Evolutionary conservation across 2,797 vertebrate genomes (phyloP), one percentile per base, ranked within the genome.

Genomic region (Macropodus opercularis): DNA sequence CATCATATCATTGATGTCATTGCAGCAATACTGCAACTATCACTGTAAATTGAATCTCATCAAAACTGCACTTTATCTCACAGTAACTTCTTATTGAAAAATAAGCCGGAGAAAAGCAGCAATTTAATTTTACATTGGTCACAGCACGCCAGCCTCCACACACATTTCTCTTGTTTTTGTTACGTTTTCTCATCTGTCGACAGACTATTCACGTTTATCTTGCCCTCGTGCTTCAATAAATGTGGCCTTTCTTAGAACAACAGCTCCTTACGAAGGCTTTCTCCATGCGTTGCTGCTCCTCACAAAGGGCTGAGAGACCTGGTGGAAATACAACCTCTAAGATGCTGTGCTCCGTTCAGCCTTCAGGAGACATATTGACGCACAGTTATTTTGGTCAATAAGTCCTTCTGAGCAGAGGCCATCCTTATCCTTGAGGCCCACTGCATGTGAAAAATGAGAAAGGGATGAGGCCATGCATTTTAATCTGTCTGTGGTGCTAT

Each of bases 321-420:
- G 72, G 83, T 85, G 75, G 88, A 90, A 89, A 92, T 86, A 85
- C 85, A 90, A 83, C 69, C 83, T 65, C 73, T 83, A 77, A 78
- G 84, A 85, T 69, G 79, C 80, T 39, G 65, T 76, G 77, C 82
- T 71, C 79, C 70, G 75, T 86, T 83, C 80, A 87, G 89, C 88
- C 90, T 92, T 89, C 82, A 74, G 89, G 90, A 87, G 89, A 89
- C 83, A 80, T 91, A 91, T 92, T 91, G 88, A 92, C 81, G 87
- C 85, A 85, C 76, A 73, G 88, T 90, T 91, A 91, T 93, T 92
- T 91, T 90, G 85, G 90, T 93, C 92, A 93, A 91, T 93, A 91
- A 87, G 87, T 91, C 87, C 80, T 85, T 91, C 89, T 90, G 81
- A 90, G 89, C 75, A 85, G 84, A 90, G 85, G 75, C 87, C 86